A percentile compares a stretch with the other conserved stretches of the same genome.
Conservation (phyloP, 2,888 invertebrate species). For the Actias luna region DNA sequence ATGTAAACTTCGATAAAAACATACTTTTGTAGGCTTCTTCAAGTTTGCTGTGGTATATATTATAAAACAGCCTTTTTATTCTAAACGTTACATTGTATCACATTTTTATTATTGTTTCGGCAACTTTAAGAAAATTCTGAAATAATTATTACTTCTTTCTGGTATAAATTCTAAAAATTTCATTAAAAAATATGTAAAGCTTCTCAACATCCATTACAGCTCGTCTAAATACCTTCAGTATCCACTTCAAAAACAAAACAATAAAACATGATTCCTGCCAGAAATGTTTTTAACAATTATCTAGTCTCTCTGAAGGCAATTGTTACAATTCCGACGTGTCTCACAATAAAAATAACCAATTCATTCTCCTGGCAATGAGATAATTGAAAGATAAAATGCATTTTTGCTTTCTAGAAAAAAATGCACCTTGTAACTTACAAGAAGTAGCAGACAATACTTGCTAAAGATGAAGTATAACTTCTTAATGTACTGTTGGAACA, state of each 20-base stretch:
- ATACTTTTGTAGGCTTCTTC: no score
- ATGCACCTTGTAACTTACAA: conserved; percentile 1
- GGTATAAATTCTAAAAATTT: no score
- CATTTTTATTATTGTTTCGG: no score
- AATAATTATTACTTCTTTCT: no score
- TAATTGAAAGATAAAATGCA: conserved; percentile 18
- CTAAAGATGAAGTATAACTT: conserved; percentile 14
- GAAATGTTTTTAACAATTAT: conserved; percentile 13
- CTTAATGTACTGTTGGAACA: not conserved
- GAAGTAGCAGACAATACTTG: conserved; percentile 12
- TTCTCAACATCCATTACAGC: no score
- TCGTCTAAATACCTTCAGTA: not conserved
- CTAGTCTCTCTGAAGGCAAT: conserved; percentile 15
- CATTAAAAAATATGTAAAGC: no score
- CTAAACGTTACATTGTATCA: no score
- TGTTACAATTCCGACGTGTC: conserved; percentile 25
- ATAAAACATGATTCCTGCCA: conserved; percentile 1
- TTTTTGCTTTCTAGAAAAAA: conserved; percentile 16
- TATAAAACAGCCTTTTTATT: no score
- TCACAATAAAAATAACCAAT: conserved; percentile 37
- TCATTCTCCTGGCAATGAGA: conserved; percentile 30
- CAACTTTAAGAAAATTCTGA: no score
- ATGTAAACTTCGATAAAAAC: no score
- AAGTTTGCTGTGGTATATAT: no score
- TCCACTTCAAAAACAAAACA: not conserved